phyloP scores from a whole-genome alignment of 2,113 vertebrate genomes.

The Lanius ludovicianus region DNA sequence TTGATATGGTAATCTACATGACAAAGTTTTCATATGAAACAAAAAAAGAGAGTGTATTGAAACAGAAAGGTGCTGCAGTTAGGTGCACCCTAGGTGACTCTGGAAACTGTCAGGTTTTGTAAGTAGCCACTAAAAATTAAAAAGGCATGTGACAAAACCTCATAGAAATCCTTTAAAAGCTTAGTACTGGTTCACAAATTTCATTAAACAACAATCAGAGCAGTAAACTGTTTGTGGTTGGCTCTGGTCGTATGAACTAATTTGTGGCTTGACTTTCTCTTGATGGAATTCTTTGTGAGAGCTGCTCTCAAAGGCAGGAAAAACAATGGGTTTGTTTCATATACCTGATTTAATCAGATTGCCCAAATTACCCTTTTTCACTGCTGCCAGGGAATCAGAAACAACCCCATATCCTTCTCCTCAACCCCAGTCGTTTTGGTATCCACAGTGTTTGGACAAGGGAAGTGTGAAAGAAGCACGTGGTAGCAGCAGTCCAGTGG shows the following conservation, averaged over 20 bases:
- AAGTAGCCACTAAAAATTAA: background rate
- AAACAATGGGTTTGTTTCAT: background rate
- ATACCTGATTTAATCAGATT: background rate
- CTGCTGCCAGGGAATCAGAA: background rate
- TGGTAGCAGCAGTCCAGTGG: background rate
- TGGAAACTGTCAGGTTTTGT: background rate
- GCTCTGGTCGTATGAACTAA: background rate
- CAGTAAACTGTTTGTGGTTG: background rate
- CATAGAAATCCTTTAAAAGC: background rate
- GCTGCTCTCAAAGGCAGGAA: background rate
- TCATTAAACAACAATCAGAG: background rate
- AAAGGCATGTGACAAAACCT: background rate
- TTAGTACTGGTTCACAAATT: background rate
- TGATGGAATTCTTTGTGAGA: background rate
- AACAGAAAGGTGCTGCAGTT: background rate
- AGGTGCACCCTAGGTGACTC: background rate
- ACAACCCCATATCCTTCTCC: background rate
- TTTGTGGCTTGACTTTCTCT: slow-evolving; percentile 26
- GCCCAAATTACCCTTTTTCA: background rate
- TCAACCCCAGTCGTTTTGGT: background rate
- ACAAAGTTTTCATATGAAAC: background rate
- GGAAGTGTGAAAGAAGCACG: rapidly evolving
- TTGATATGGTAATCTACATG: background rate
- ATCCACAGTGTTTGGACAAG: background rate
- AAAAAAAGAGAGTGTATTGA: background rate